A percentile compares a stretch with the other conserved stretches of the same genome.
These are phyloP conservation scores for Pheosia tremula DNA, from an alignment of 2,888 invertebrate genomes.

Conservation along the genomic window DNA sequence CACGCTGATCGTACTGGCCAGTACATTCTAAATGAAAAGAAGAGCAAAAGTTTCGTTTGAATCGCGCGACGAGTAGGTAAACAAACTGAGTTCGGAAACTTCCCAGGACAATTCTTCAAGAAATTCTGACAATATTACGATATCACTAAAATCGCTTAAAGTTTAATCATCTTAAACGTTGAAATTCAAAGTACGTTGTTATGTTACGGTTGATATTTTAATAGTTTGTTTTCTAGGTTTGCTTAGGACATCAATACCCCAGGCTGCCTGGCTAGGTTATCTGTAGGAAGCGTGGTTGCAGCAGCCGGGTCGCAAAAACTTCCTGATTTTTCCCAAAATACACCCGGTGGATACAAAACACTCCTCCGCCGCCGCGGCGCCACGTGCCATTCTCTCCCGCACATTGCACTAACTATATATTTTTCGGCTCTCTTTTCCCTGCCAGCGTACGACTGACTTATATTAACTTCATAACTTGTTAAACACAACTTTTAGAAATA, in stretches of 20 bases:
- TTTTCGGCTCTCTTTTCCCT: constrained; percentile 70
- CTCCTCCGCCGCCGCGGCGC: constrained; percentile 59
- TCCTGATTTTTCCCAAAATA: constrained; percentile 46
- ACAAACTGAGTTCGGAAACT: constrained; percentile 43
- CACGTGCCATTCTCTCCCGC: constrained; percentile 60
- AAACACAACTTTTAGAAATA: constrained; percentile 76
- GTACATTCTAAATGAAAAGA: constrained; percentile 40
- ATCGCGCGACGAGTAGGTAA: constrained; percentile 35
- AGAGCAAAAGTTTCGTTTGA: constrained; percentile 33
- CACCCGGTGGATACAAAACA: constrained; percentile 34
- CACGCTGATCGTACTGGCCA: constrained; percentile 49
- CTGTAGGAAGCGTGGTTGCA: constrained; percentile 25
- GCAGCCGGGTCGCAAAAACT: constrained; percentile 27
- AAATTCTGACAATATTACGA: constrained; percentile 37
- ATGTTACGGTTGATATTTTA: constrained; percentile 25
- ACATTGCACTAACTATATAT: constrained; percentile 67
- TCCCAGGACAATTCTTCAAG: constrained; percentile 37
- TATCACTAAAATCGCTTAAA: constrained; percentile 48
- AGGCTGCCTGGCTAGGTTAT: constrained; percentile 33
- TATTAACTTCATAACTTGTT: constrained; percentile 78
- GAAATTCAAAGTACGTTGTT: constrained; percentile 8
- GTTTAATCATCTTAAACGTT: constrained; percentile 29
- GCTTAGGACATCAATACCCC: constrained; percentile 33
- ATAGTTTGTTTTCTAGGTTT: constrained; percentile 36
- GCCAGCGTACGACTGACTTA: constrained; percentile 60